Conservation (phyloP, 2,113 vertebrate species). For the Hyperoodon ampullatus region DNA sequence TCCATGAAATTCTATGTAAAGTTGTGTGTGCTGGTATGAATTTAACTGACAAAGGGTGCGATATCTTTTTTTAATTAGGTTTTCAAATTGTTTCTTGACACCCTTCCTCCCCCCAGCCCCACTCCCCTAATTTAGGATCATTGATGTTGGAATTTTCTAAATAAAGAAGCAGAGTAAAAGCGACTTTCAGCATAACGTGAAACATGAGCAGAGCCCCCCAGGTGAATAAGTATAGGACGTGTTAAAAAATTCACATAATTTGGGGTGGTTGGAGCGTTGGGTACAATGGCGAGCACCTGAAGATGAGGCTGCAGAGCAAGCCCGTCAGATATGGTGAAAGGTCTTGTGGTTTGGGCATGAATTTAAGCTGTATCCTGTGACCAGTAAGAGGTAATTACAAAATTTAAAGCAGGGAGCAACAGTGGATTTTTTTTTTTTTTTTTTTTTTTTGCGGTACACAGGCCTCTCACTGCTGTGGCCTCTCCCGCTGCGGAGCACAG, state of each 20-base stretch:
- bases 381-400: background rate
- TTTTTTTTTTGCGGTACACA: too few species aligned
- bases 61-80: background rate
- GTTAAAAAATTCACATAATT: background rate
- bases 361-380: background rate
- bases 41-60: background rate
- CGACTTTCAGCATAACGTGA: background rate
- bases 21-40: background rate
- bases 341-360: background rate
- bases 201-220: background rate
- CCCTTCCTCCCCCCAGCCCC: accelerated
- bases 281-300: background rate
- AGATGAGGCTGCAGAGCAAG: background rate
- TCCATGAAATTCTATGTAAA: background rate
- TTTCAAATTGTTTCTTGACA: background rate
- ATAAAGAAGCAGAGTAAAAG: background rate
- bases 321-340: background rate
- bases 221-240: background rate
- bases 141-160: background rate
- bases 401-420: background rate
- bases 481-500: too few species aligned
- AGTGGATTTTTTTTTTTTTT: background rate
- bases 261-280: background rate
- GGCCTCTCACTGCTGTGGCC: too few species aligned
- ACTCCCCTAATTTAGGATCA: background rate